Percentiles rank a stretch among this genome's conserved stretches.
Evolutionary conservation across 1,140 invertebrate species (phyloP).

Genomic region (Achatina immaculata): DNA sequence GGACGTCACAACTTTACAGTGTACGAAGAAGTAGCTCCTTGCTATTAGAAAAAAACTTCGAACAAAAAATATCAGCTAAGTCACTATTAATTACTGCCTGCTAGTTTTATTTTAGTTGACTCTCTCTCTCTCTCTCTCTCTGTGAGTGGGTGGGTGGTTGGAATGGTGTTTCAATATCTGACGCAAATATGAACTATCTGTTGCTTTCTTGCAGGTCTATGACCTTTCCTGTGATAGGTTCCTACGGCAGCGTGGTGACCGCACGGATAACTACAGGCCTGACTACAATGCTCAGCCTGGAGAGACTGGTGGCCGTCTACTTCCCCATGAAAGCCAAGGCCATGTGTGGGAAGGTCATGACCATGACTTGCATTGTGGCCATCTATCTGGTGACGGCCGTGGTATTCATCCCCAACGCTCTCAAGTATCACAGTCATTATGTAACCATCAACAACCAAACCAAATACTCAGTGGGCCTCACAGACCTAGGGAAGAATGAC

Average conservation of each 20-base stretch:
- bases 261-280: conserved; percentile 60
- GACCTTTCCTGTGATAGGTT: conserved; percentile 58
- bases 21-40: no score
- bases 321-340: conserved; percentile 58
- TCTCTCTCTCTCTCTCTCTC: no score
- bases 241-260: conserved; percentile 59
- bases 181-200: conserved; percentile 20
- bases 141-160: no score
- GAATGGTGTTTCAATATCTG: no score
- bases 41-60: no score
- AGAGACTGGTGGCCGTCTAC: conserved; percentile 62
- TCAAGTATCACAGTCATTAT: conserved; percentile 53
- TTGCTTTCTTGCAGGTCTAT: conserved; percentile 32
- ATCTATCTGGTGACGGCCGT: conserved; percentile 57
- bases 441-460: conserved; percentile 37
- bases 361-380: conserved; percentile 46
- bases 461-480: conserved; percentile 39
- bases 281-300: conserved; percentile 56
- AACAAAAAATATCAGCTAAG: no score
- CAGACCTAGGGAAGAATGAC: conserved; percentile 51
- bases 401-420: conserved; percentile 55
- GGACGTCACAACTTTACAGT: no score
- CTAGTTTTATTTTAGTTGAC: no score
- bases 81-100: no score
- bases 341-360: conserved; percentile 54